These are phyloP conservation scores for Hybognathus amarus DNA, from an alignment of 2,797 vertebrate species.

Conservation along the genomic window DNA sequence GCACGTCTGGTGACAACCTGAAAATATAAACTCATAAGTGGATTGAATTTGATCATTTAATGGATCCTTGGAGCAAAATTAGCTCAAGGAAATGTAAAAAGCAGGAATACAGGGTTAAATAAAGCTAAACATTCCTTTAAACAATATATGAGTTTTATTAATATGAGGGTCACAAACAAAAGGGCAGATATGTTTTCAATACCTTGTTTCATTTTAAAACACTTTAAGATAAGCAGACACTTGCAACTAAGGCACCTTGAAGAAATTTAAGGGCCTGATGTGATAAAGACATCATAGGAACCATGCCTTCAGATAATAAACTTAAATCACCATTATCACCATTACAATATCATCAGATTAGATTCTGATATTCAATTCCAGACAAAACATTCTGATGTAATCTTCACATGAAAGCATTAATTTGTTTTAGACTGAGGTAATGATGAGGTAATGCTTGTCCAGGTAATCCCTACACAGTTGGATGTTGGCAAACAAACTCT, in stretches of 20 bases:
- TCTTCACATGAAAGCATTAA: background rate
- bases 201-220: background rate
- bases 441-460: slow-evolving; percentile 28
- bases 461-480: slow-evolving; percentile 29
- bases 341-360: background rate
- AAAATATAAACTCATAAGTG: background rate
- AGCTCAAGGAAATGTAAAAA: background rate
- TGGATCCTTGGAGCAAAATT: background rate
- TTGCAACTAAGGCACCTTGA: background rate
- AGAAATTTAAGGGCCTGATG: background rate
- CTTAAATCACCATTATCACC: too few relatives aligned
- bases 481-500: slow-evolving; percentile 17
- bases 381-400: background rate
- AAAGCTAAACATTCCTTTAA: background rate
- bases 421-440: background rate
- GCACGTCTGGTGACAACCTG: background rate
- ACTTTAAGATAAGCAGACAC: background rate
- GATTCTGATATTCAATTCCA: background rate
- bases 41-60: background rate
- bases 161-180: background rate
- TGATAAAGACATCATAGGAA: background rate
- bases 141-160: background rate
- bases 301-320: background rate
- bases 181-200: background rate
- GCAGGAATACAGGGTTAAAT: background rate